Percentiles rank a stretch among this genome's conserved stretches.
Conservation (phyloP, 1,140 invertebrate species). For the Drosophila rufa region DNA sequence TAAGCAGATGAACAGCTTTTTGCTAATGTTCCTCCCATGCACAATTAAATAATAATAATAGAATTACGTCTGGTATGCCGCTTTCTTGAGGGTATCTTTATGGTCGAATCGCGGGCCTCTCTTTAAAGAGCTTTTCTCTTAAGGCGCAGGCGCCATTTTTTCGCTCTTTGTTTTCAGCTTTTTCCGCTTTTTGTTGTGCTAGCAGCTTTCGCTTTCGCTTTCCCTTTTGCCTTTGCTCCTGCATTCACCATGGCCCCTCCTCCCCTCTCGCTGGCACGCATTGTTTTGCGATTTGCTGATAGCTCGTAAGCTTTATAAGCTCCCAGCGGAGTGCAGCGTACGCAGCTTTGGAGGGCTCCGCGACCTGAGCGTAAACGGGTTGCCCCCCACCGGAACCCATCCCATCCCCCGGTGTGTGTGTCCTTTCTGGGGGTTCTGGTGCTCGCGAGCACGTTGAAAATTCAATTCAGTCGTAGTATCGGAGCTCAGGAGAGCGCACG, state of each 20-base stretch:
- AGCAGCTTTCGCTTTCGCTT: slow-evolving; percentile 38
- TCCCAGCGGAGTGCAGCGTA: slow-evolving; percentile 29
- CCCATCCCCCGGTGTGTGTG: slow-evolving; percentile 2
- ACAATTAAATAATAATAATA: background rate
- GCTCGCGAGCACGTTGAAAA: slow-evolving; percentile 28
- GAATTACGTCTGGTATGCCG: background rate
- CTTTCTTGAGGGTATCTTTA: slow-evolving; percentile 6
- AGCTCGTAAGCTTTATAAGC: slow-evolving; percentile 40
- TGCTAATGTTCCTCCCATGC: background rate
- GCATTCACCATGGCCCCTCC: slow-evolving; percentile 3
- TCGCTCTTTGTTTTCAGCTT: background rate
- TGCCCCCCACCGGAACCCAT: background rate
- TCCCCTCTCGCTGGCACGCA: slow-evolving; percentile 8
- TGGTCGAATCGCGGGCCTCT: background rate
- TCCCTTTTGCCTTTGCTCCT: slow-evolving; percentile 8
- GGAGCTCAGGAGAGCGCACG: slow-evolving; percentile 46
- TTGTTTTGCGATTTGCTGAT: slow-evolving; percentile 34
- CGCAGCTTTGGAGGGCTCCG: slow-evolving; percentile 29
- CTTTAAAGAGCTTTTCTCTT: background rate
- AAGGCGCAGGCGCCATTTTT: slow-evolving; percentile 31
- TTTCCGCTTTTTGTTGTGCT: slow-evolving; percentile 53
- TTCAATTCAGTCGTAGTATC: slow-evolving; percentile 50
- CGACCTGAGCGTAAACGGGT: slow-evolving; percentile 26
- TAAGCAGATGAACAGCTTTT: background rate
- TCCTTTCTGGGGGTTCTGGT: slow-evolving; percentile 26